Base-by-base conservation (phyloP, 2,797 vertebrate species). In the Channa striata region DNA sequence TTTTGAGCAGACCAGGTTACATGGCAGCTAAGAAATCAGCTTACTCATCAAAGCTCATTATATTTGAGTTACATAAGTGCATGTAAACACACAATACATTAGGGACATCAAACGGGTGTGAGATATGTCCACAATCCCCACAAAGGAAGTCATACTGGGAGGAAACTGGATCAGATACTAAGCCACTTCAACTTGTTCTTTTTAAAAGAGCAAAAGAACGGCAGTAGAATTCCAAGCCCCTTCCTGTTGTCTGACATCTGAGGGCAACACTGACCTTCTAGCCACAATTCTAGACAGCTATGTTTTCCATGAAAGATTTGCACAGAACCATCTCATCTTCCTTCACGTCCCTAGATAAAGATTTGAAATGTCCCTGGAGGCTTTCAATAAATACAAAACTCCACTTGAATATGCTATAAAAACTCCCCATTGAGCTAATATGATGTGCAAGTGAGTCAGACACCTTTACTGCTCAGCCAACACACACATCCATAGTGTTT, bases 351-450 rank as follows among this genome's bases (percentile, higher is more conserved):
- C 20, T 8, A 48, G 57, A 69, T 56, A 33, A 34, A 40, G 8
- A 25, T 16, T 19, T 30, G 40, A 47, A 52, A 39, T 39, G 8
- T 49, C 47, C 33, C 47, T 8, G 51, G 61, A 2, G 10, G 5
- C 37, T 60, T 62, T 62, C 42, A 72, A 76, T 59, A 61, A 74
- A 81, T 21, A 30, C 51, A 72, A 64, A 78, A 75, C 63, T 66
- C 20, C 50, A 23, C 54, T 44, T 36, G 12, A 69, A 66, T 20
- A 40, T 37, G 47, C 46, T 10, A 40, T 74, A 37, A 53, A 74
- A 76, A 42, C 16, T 68, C 50, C 37, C 51, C 12, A 62, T 72
- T 51, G 71, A 81, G 63, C 40, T 44, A 5, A 52, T 5, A 54
- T 19, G 44, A 78, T 20, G 69, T 54, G 34, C 3, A 39, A 56